These are phyloP conservation scores for Chionoecetes opilio DNA, from an alignment of 1,140 invertebrate species.

Conservation along the genomic window DNA sequence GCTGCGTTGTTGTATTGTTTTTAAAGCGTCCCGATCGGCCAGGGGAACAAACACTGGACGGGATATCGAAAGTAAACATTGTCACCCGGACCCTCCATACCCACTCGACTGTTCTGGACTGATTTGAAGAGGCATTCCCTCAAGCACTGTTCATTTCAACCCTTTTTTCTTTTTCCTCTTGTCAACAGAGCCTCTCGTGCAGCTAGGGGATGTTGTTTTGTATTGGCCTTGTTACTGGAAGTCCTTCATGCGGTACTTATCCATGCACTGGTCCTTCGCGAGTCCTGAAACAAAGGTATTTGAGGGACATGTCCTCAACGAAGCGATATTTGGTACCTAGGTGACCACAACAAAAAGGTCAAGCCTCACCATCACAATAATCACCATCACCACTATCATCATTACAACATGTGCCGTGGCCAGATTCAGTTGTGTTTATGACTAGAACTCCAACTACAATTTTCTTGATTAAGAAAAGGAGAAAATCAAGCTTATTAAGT, in stretches of 20 bases:
- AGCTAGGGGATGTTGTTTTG: too few relatives aligned
- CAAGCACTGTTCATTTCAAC: neutral
- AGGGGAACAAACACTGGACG: slow-evolving; percentile 27
- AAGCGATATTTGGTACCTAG: neutral
- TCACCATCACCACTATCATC: too few relatives aligned
- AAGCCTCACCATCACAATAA: neutral
- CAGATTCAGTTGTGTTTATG: too few relatives aligned
- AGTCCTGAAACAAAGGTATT: neutral
- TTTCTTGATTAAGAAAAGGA: too few relatives aligned
- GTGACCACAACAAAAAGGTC: neutral
- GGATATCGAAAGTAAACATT: slow-evolving; percentile 30
- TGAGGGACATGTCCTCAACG: neutral
- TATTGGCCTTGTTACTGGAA: too few relatives aligned
- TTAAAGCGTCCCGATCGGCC: neutral
- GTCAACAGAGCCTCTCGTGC: too few relatives aligned
- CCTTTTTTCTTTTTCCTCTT: neutral
- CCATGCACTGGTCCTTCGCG: neutral
- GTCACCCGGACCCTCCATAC: neutral
- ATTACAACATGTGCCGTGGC: too few relatives aligned
- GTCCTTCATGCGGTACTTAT: neutral
- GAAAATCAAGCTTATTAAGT: too few relatives aligned
- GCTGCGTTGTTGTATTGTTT: neutral
- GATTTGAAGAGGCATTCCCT: neutral
- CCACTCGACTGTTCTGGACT: neutral
- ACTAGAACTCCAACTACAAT: too few relatives aligned